Base-by-base conservation (phyloP, 2,888 invertebrate genomes). In the Hanleya hanleyi region DNA sequence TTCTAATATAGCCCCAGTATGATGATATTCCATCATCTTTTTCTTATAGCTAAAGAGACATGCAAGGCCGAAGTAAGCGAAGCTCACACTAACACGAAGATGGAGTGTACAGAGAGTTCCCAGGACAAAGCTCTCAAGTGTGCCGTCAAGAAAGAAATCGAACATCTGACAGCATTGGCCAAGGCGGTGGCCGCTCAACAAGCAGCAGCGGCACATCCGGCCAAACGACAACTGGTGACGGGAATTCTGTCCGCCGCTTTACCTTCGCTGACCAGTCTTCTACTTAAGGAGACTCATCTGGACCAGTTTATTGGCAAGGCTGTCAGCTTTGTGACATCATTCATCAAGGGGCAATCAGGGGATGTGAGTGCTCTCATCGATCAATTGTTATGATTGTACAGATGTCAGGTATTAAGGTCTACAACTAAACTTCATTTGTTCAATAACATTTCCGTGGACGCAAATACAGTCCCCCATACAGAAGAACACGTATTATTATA, bases 1-100 rank as follows among this genome's bases (percentile, higher is more conserved):
- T n/a, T n/a, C n/a, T n/a, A n/a, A n/a, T n/a, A n/a, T n/a, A n/a
- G n/a, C n/a, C n/a, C n/a, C n/a, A n/a, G n/a, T n/a, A n/a, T n/a
- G n/a, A n/a, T n/a, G n/a, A n/a, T n/a, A n/a, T n/a, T n/a, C n/a
- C n/a, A n/a, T n/a, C n/a, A n/a, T n/a, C n/a, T n/a, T n/a, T n/a
- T n/a, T n/a, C n/a, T n/a, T n/a, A n/a, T n/a, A n/a, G n/a, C n/a
- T n/a, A n/a, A n/a, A n/a, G n/a, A n/a, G n/a, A n/a, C n/a, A n/a
- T 57, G 57, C 26, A 57, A 57, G 29, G 57, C 57, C 26, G 57
- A 57, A 32, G 57, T 57, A 4, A 57, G 57, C 57, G 57, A 57
- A 26, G 57, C 57, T 57, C 57, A 57, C 57, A 57, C 57, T 26
- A 57, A 57, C 15, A 57, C 57, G 4, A 29, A 22, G 26, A 32